A percentile compares a stretch with the other conserved stretches of the same genome.
Conservation (phyloP, 2,113 vertebrate species). For the Erythrocercus mccallii region DNA sequence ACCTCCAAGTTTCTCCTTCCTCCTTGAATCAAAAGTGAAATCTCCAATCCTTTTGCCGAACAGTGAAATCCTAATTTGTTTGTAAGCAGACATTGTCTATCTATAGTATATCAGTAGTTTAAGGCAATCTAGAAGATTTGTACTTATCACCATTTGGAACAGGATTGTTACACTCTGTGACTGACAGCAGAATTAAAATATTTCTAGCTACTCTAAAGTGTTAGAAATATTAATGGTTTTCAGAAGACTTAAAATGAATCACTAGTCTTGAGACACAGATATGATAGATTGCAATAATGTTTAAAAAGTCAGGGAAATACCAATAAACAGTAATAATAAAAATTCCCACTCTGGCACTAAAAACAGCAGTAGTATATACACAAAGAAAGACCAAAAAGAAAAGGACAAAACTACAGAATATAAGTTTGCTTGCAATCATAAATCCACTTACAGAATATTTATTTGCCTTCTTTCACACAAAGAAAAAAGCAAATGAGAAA, state of each 20-base stretch:
- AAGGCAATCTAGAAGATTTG: conserved; percentile 67
- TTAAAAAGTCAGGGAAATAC: not conserved
- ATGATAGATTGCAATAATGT: not conserved
- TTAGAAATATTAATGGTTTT: conserved; percentile 55
- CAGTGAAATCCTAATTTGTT: conserved; percentile 18
- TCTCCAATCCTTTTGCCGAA: conserved; percentile 19
- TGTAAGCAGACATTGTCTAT: conserved; percentile 38
- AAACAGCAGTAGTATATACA: not conserved
- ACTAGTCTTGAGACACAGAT: not conserved
- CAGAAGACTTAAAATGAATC: not conserved
- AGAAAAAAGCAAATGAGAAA: not conserved
- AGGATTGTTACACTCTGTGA: conserved; percentile 56
- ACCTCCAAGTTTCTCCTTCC: not conserved
- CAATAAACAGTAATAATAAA: not conserved
- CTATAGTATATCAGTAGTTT: conserved; percentile 60
- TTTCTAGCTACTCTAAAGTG: conserved; percentile 9
- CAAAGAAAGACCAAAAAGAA: not conserved
- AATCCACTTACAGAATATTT: not conserved
- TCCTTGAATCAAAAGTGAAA: conserved; percentile 36
- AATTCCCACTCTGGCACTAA: not conserved
- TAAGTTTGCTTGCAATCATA: not conserved
- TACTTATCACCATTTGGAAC: conserved; percentile 57
- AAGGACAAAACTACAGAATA: not conserved
- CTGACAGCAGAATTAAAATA: conserved; percentile 59
- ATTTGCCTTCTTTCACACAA: not conserved